phyloP scores from a whole-genome alignment of 2,888 invertebrate species.

The Lamellibrachia satsuma region DNA sequence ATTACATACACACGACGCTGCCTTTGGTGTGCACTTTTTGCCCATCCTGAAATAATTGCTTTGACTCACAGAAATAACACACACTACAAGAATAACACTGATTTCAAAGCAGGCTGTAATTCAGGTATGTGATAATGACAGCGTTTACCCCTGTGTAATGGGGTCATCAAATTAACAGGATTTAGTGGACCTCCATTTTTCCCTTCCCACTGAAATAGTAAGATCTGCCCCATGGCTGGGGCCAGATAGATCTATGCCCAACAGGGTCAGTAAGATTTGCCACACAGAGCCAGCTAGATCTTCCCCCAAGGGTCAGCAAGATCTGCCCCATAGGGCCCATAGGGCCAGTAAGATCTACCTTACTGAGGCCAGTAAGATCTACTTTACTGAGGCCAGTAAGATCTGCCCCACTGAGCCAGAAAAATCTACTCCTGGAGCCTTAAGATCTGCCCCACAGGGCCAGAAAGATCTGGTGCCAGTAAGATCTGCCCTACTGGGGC shows the following conservation, averaged over 20 bases:
- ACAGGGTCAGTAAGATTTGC: neutral
- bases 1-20: neutral
- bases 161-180: neutral
- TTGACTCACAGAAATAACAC: neutral
- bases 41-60: neutral
- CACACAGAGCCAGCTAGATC: neutral
- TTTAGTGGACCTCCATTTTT: neutral
- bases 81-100: slow-evolving; percentile 4
- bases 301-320: neutral
- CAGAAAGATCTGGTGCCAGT: neutral
- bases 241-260: no score
- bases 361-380: neutral
- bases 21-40: neutral
- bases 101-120: neutral
- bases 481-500: neutral
- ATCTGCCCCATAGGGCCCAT: neutral
- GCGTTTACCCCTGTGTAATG: neutral
- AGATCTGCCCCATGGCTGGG: neutral
- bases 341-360: neutral
- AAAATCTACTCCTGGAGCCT: neutral
- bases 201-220: no score
- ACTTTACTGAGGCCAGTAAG: neutral
- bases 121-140: neutral
- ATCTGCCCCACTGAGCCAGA: neutral
- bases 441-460: neutral